phyloP scores from a whole-genome alignment of 2,888 invertebrate genomes.

The Cecidostiba fungosa region DNA sequence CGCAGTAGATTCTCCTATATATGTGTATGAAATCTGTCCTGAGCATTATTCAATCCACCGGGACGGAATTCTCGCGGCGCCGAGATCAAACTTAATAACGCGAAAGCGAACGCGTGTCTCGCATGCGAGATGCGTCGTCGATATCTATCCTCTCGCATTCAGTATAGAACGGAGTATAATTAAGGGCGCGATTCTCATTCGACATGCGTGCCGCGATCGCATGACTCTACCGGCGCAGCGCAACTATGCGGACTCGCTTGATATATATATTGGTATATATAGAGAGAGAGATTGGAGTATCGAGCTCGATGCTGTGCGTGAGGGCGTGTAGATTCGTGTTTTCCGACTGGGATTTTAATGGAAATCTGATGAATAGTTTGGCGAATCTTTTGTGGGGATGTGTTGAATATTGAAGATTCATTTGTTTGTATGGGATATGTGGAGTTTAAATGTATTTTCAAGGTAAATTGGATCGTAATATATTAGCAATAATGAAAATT shows the following conservation, averaged over 20 bases:
- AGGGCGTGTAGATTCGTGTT: not conserved
- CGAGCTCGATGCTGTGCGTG: not conserved
- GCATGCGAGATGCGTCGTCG: constrained; percentile 69
- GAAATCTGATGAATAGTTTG: not conserved
- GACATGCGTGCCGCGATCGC: constrained; percentile 71
- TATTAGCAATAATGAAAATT: no score
- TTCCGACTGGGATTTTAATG: not conserved
- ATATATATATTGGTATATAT: not conserved
- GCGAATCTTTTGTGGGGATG: not conserved
- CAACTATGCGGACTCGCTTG: constrained; percentile 31
- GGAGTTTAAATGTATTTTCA: no score
- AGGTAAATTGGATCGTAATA: no score
- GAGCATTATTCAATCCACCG: constrained; percentile 29
- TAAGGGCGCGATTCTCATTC: constrained; percentile 71
- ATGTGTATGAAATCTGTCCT: not conserved
- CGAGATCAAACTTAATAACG: constrained; percentile 78
- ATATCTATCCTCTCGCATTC: constrained; percentile 67
- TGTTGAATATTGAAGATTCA: not conserved
- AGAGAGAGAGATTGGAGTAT: not conserved
- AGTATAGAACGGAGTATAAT: constrained; percentile 67
- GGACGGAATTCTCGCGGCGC: constrained; percentile 68
- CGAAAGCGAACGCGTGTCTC: constrained; percentile 69
- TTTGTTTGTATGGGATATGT: no score
- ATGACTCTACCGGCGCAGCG: not conserved
- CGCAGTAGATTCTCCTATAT: not conserved